A percentile compares a stretch with the other conserved stretches of the same genome.
These are phyloP conservation scores for Morpho achilles DNA, from an alignment of 2,888 invertebrate genomes.

Conservation along the genomic window DNA sequence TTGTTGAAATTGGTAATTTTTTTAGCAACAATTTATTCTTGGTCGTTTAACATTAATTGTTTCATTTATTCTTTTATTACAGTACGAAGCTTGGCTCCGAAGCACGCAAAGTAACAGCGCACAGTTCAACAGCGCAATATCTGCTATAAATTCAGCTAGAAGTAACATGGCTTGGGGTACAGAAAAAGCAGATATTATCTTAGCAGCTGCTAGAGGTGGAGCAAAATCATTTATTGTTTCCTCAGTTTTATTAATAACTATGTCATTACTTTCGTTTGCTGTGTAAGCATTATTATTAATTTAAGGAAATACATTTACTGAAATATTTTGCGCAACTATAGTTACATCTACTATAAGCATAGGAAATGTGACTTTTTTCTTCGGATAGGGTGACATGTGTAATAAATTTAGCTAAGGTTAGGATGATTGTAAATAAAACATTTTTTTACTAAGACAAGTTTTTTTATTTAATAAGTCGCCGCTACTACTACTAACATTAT, in stretches of 20 bases:
- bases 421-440: too few species aligned
- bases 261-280: slow-evolving; percentile 32
- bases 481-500: too few species aligned
- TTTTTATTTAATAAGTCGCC: too few species aligned
- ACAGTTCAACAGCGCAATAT: slow-evolving; percentile 46
- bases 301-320: too few species aligned
- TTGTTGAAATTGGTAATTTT: too few species aligned
- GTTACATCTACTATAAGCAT: too few species aligned
- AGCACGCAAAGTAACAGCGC: slow-evolving; percentile 42
- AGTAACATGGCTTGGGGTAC: slow-evolving; percentile 60
- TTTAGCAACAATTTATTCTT: too few species aligned
- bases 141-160: slow-evolving; percentile 50
- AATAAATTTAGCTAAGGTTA: too few species aligned
- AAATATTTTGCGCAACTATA: too few species aligned
- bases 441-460: too few species aligned
- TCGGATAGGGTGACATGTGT: too few species aligned
- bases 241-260: slow-evolving; percentile 24
- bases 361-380: too few species aligned
- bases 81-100: slow-evolving; percentile 61
- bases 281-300: slow-evolving; percentile 18
- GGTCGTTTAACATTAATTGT: not conserved
- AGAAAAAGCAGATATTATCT: slow-evolving; percentile 47
- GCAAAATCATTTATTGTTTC: slow-evolving; percentile 42
- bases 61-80: slow-evolving; percentile 20
- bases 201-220: slow-evolving; percentile 45